Evolutionary conservation across 1,140 invertebrate genomes (phyloP).

Genomic region (Reticulitermes speratus): DNA sequence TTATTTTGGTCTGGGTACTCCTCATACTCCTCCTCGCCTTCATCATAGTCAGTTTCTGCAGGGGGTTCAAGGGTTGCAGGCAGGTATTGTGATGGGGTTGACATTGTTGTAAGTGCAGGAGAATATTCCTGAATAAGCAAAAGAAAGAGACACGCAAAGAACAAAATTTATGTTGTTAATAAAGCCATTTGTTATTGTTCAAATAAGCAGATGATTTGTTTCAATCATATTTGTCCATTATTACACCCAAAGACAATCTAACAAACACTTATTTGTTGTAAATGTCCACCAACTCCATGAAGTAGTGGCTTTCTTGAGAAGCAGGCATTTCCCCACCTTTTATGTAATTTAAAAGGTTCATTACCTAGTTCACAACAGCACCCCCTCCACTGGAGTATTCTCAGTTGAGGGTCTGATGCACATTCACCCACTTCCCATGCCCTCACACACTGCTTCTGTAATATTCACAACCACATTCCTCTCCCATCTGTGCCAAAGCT

Average conservation of each 20-base stretch:
- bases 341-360: no score
- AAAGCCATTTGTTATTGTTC: neutral
- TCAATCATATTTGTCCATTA: neutral
- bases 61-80: constrained; percentile 33
- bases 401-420: no score
- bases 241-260: neutral
- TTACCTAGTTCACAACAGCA: no score
- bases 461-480: no score
- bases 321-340: neutral
- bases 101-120: constrained; percentile 34
- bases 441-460: no score
- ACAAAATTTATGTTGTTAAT: neutral
- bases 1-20: constrained; percentile 34
- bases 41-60: constrained; percentile 32
- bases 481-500: no score
- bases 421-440: no score
- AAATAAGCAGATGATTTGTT: constrained; percentile 13
- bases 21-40: constrained; percentile 33
- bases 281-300: neutral
- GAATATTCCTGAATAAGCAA: constrained; percentile 29
- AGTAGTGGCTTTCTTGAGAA: neutral
- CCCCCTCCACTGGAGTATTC: no score
- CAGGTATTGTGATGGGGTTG: constrained; percentile 30
- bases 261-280: no score
- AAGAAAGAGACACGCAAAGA: constrained; percentile 26